Base-by-base conservation (phyloP, 2,113 vertebrate species). In the Thymallus thymallus region DNA sequence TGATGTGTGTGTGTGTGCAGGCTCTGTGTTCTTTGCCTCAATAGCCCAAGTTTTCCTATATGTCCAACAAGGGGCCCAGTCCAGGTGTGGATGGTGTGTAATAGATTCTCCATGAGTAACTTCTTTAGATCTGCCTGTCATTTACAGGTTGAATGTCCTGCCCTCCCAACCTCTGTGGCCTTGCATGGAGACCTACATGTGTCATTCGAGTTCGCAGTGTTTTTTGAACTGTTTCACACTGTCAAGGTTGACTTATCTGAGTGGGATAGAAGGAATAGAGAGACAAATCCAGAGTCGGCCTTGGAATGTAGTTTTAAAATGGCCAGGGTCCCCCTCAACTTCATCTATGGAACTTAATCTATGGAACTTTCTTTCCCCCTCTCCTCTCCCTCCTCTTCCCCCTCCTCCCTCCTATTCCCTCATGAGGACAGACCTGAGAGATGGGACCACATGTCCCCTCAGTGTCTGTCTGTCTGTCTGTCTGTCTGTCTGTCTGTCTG, bases 191-290 rank as follows among this genome's bases (percentile, higher is more conserved):
- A 85, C 78, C 84, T 89, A 86, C 91, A 87, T 88, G 80, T 91
- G 87, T 41, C 9, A 41, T 41, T 41, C 35, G 35, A 41, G 35
- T 88, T 76, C 68, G 74, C 74, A 3, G 73, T 82, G 82, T 88
- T 88, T 88, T 91, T 73, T 81, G 78, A 80, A 84, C 88, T 88
- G 81, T 84, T 89, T 88, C 88, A 86, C 86, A 87, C 88, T 85
- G 86, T 88, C 87, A 76, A 77, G 84, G 84, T 85, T 85, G 87
- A 90, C 85, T 89, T 86, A 86, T 87, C 85, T 73, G 86, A 88
- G 88, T 70, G 72, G 74, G 78, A 55, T 65, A 82, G 68, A 80
- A 79, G 86, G 84, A 88, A 85, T 83, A 90, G 78, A 86, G 74
- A 67, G 79, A 78, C 85, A 48, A 79, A 80, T 68, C 35, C 35